Percentiles rank a stretch among this genome's conserved stretches.
phyloP scores from a whole-genome alignment of 2,888 invertebrate genomes.

The Agrotis clavis region DNA sequence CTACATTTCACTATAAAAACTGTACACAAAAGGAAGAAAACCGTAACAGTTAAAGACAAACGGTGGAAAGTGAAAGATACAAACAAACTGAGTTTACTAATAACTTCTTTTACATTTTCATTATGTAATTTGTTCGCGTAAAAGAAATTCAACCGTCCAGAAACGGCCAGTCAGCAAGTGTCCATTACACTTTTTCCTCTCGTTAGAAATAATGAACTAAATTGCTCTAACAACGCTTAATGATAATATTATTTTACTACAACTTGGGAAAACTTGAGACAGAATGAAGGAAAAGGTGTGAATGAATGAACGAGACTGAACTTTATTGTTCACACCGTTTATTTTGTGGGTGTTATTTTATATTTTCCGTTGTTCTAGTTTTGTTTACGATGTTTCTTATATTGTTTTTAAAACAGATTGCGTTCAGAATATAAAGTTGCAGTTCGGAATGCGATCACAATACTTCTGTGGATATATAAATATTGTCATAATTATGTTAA shows the following conservation, averaged over 20 bases:
- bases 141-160: slow-evolving; percentile 43
- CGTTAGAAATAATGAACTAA: slow-evolving; percentile 44
- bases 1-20: neutral
- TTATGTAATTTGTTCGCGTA: slow-evolving; percentile 40
- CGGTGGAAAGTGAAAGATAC: neutral
- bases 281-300: neutral
- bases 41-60: neutral
- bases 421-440: neutral
- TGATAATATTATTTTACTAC: slow-evolving; percentile 37
- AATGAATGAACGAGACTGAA: neutral
- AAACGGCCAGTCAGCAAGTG: slow-evolving; percentile 58
- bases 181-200: slow-evolving; percentile 56
- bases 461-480: neutral
- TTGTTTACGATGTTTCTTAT: neutral
- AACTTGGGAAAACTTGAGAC: slow-evolving; percentile 27
- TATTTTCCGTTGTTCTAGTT: neutral
- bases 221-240: slow-evolving; percentile 43
- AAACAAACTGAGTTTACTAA: slow-evolving; percentile 20
- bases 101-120: slow-evolving; percentile 41
- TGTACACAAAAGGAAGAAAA: neutral
- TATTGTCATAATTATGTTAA: too few relatives aligned
- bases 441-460: neutral
- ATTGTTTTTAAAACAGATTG: neutral
- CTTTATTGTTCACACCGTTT: neutral
- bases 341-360: neutral